Evolutionary conservation across 2,797 vertebrate genomes (phyloP).

Genomic region (Eupleurogrammus muticus): DNA sequence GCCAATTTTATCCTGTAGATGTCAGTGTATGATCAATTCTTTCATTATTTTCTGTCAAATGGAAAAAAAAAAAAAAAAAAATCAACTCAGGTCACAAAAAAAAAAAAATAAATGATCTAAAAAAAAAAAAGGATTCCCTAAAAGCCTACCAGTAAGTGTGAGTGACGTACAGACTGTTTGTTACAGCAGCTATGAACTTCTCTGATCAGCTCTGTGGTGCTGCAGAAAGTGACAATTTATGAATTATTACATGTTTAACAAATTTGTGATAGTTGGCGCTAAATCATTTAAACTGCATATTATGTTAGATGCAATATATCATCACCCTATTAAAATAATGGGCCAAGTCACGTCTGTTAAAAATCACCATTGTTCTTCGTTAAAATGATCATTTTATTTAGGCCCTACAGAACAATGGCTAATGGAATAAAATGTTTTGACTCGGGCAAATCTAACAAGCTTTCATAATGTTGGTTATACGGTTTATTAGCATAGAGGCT

Average conservation of each 20-base stretch:
- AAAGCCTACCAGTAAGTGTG: background rate
- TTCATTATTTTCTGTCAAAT: background rate
- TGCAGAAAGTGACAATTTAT: background rate
- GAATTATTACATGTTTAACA: background rate
- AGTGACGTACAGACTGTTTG: background rate
- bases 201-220: slow-evolving; percentile 18
- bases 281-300: too few relatives aligned
- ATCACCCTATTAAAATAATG: too few relatives aligned
- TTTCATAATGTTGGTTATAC: too few relatives aligned
- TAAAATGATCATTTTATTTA: too few relatives aligned
- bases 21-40: slow-evolving; percentile 64
- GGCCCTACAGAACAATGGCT: too few relatives aligned
- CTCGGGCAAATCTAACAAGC: too few relatives aligned
- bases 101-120: background rate
- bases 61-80: background rate
- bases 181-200: slow-evolving; percentile 9
- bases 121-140: too few relatives aligned
- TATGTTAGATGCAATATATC: too few relatives aligned
- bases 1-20: slow-evolving; percentile 57
- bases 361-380: too few relatives aligned
- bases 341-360: too few relatives aligned
- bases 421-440: too few relatives aligned
- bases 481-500: too few relatives aligned
- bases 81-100: background rate
- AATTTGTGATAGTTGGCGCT: background rate